Conservation (phyloP, 2,888 invertebrate genomes). For the Nemapogon koenigi region DNA sequence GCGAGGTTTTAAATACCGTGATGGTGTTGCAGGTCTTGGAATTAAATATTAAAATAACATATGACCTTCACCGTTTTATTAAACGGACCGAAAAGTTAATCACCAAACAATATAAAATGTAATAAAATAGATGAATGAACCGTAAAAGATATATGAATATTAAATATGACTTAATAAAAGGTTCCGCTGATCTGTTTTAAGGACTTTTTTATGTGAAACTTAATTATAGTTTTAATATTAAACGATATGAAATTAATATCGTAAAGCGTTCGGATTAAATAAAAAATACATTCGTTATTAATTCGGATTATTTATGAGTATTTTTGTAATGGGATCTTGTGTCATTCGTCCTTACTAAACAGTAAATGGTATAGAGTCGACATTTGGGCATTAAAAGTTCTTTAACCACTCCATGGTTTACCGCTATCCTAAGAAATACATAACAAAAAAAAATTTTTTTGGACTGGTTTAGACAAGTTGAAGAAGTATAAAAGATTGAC, state of each 20-base stretch:
- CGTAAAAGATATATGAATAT: conserved; percentile 45
- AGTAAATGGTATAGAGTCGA: conserved; percentile 13
- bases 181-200: conserved; percentile 35
- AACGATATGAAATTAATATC: conserved; percentile 53
- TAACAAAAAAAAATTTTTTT: too few relatives aligned
- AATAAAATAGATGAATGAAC: conserved; percentile 42
- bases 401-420: too few relatives aligned
- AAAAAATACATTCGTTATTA: conserved; percentile 36
- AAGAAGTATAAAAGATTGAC: too few relatives aligned
- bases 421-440: too few relatives aligned
- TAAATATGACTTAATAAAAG: conserved; percentile 43
- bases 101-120: conserved; percentile 23
- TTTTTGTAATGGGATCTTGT: conserved; percentile 40
- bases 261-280: conserved; percentile 40
- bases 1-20: too few relatives aligned
- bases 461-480: too few relatives aligned
- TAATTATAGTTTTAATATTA: conserved; percentile 59
- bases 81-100: conserved; percentile 7
- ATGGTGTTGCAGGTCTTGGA: too few relatives aligned
- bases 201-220: conserved; percentile 46
- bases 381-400: conserved; percentile 21
- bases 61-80: conserved; percentile 5
- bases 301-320: conserved; percentile 48
- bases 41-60: too few relatives aligned
- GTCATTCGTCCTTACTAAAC: conserved; percentile 23